Evolutionary conservation across 2,888 invertebrate species (phyloP).

Genomic region (Branchipolynoe longqiensis): DNA sequence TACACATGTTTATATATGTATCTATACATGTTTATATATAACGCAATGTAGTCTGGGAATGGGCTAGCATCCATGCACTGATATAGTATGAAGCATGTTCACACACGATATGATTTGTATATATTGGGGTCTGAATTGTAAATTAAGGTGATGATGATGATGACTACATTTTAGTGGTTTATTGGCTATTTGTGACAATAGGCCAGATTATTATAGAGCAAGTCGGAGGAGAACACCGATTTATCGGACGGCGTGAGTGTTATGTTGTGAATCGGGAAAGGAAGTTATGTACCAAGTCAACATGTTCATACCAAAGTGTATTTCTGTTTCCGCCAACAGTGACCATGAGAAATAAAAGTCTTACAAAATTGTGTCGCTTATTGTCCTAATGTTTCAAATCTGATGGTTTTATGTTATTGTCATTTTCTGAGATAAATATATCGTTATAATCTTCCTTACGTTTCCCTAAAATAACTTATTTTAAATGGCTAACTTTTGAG

Average conservation of each 20-base stretch:
- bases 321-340: slow-evolving; percentile 30
- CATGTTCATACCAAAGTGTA: slow-evolving; percentile 34
- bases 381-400: too few species aligned
- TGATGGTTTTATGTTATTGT: too few species aligned
- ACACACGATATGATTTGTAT: slow-evolving; percentile 28
- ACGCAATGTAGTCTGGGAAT: too few species aligned
- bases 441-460: not conserved
- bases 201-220: slow-evolving; percentile 13
- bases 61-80: not conserved
- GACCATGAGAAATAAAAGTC: slow-evolving; percentile 41
- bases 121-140: slow-evolving; percentile 40
- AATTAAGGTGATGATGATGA: not conserved
- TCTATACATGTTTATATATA: too few species aligned
- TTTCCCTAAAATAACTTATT: too few species aligned
- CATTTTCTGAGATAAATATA: not conserved
- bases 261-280: not conserved
- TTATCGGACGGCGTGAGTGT: slow-evolving; percentile 29
- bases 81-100: slow-evolving; percentile 5
- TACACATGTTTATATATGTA: too few species aligned
- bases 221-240: not conserved
- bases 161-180: too few species aligned
- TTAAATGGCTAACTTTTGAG: too few species aligned
- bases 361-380: not conserved
- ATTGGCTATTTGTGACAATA: not conserved
- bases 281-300: slow-evolving; percentile 30